Evolutionary conservation across 2,888 invertebrate genomes (phyloP).

Genomic region (Venusia cambrica): DNA sequence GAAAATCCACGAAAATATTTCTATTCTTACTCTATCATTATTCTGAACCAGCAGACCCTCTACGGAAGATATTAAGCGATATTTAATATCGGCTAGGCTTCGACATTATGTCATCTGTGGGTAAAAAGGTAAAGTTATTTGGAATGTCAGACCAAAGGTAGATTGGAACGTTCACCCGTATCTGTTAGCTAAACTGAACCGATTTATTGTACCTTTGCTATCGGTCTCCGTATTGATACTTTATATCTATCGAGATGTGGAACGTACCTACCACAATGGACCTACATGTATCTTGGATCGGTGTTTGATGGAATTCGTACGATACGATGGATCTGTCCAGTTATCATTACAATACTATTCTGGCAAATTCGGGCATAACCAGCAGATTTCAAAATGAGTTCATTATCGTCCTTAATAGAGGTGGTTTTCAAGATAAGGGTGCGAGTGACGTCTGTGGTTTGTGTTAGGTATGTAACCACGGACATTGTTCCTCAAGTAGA

Average conservation of each 20-base stretch:
- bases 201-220: constrained; percentile 58
- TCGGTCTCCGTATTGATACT: constrained; percentile 49
- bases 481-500: too few relatives aligned
- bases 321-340: too few relatives aligned
- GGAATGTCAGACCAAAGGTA: constrained; percentile 45
- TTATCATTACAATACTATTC: too few relatives aligned
- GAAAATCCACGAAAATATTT: constrained; percentile 29
- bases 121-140: constrained; percentile 42
- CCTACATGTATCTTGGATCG: too few relatives aligned
- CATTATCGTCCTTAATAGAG: too few relatives aligned
- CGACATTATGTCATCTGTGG: constrained; percentile 32
- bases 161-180: constrained; percentile 57
- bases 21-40: constrained; percentile 33
- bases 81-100: constrained; percentile 34
- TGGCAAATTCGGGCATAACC: too few relatives aligned
- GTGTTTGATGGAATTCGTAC: too few relatives aligned
- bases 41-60: constrained; percentile 25
- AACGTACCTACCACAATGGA: too few relatives aligned
- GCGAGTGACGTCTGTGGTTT: too few relatives aligned
- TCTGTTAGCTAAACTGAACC: constrained; percentile 58
- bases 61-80: constrained; percentile 34
- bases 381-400: too few relatives aligned
- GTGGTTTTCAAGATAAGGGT: too few relatives aligned
- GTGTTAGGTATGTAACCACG: too few relatives aligned
- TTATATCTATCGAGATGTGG: constrained; percentile 47